Base-by-base conservation (phyloP, 2,797 vertebrate genomes). In the Pipistrellus kuhlii region DNA sequence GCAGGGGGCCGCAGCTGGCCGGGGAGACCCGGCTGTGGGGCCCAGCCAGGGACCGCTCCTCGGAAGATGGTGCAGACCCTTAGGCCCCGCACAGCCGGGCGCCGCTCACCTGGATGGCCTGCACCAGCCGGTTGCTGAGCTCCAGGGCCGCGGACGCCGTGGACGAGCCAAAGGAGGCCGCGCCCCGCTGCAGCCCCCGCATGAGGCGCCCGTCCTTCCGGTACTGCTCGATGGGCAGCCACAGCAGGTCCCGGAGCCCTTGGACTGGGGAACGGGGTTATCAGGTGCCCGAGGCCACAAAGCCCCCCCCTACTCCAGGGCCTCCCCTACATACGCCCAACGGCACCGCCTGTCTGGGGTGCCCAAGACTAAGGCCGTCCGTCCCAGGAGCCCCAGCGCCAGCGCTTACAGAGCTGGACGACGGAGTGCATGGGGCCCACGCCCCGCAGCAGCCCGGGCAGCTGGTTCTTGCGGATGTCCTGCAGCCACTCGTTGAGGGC, bases 371-470 rank as follows among this genome's bases (percentile, higher is more conserved):
- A 41, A 41, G 38, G 38, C 6, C 5, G 38, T 41, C 38, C 5
- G 38, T 41, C 4, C 38, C 38, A 41, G 38, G 38, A 46, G 6
- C n/a, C n/a, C 87, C 55, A 3, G 25, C 46, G 11, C 2, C 35
- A 14, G n/a, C 55, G 99, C 99, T 99, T 95, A 99, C 99, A 99
- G 38, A 99, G 98, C 98, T 99, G 99, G 48, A 99, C 99, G 0
- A 99, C 99, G 0, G 99, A 99, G 96, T 99, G 99, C 99, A 99
- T 99, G 93, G 99, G 99, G 18, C 99, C 99, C 3, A 99, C 99
- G 5, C 99, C 99, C 55, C 99, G 99, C 97, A 99, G 98, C 96
- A 99, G 98, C 17, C 99, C 99, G 0, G 99, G 99, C 96, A 99
- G 98, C 97, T 99, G 99, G 98, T 99, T 99, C 98, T 99, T 99